Evolutionary conservation across 2,113 vertebrate genomes (phyloP).

Genomic region (Anolis carolinensis): DNA sequence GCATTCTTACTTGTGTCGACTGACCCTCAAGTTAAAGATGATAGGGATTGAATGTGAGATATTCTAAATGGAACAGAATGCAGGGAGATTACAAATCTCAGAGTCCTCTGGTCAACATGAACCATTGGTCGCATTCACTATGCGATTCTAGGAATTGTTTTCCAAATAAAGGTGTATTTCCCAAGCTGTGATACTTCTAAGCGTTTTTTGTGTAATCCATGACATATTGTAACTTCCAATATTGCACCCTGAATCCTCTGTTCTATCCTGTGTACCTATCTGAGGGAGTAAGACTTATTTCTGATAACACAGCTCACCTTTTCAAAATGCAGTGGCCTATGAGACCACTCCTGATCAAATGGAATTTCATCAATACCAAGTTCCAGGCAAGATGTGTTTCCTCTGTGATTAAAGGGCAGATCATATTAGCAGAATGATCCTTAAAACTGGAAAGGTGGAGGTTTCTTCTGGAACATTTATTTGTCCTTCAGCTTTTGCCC

Average conservation of each 20-base stretch:
- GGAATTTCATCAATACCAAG: neutral
- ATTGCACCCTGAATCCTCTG: neutral
- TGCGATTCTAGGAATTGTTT: too few relatives aligned
- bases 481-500: constrained; percentile 38
- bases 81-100: too few relatives aligned
- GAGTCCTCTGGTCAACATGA: too few relatives aligned
- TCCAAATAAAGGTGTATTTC: too few relatives aligned
- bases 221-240: neutral
- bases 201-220: neutral
- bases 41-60: neutral
- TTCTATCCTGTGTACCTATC: neutral
- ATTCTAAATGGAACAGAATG: neutral
- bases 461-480: constrained; percentile 18
- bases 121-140: too few relatives aligned
- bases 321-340: neutral
- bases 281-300: neutral
- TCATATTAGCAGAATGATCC: constrained; percentile 18
- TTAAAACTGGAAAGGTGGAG: constrained; percentile 7
- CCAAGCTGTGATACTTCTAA: neutral
- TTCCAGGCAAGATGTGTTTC: neutral
- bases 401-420: constrained; percentile 1
- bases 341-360: neutral
- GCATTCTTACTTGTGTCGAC: too few relatives aligned
- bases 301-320: too few relatives aligned
- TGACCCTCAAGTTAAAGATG: too few relatives aligned